Percentiles rank a stretch among this genome's conserved stretches.
Evolutionary conservation across 2,797 vertebrate genomes (phyloP).

Genomic region (Microctenopoma lineatum): DNA sequence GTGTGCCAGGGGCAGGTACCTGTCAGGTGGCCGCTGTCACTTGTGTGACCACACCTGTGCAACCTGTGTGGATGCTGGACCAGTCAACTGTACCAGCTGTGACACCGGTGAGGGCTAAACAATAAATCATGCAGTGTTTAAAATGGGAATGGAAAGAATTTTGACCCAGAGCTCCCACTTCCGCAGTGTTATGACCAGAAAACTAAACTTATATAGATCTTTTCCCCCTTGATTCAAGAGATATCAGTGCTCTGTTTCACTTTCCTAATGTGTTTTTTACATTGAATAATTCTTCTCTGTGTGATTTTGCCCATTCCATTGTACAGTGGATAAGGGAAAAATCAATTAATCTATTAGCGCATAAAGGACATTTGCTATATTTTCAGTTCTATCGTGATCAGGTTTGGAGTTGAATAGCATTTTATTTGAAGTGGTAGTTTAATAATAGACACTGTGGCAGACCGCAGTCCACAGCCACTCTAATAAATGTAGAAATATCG

Average conservation of each 20-base stretch:
- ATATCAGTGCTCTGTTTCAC: no score
- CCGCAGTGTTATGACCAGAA: neutral
- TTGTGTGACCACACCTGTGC: slow-evolving; percentile 91
- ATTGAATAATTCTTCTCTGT: neutral
- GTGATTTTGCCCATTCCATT: neutral
- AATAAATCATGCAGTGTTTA: neutral
- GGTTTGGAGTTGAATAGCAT: neutral
- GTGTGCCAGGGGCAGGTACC: slow-evolving; percentile 87
- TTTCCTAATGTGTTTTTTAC: neutral
- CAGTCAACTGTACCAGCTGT: slow-evolving; percentile 88
- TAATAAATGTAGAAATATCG: neutral
- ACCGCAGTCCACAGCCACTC: neutral
- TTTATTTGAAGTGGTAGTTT: neutral
- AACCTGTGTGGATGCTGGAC: slow-evolving; percentile 85
- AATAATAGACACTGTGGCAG: neutral
- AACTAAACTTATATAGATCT: no score
- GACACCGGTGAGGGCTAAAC: slow-evolving; percentile 84
- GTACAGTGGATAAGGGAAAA: neutral
- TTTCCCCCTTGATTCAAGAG: neutral
- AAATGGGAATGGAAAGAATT: neutral
- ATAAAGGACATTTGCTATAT: neutral
- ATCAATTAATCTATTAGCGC: neutral
- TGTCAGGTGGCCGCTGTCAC: slow-evolving; percentile 85
- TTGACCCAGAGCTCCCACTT: no score
- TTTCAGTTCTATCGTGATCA: neutral